A percentile compares a stretch with the other conserved stretches of the same genome.
phyloP scores from a whole-genome alignment of 2,888 invertebrate genomes.

The Nephrotoma guestfalica region DNA sequence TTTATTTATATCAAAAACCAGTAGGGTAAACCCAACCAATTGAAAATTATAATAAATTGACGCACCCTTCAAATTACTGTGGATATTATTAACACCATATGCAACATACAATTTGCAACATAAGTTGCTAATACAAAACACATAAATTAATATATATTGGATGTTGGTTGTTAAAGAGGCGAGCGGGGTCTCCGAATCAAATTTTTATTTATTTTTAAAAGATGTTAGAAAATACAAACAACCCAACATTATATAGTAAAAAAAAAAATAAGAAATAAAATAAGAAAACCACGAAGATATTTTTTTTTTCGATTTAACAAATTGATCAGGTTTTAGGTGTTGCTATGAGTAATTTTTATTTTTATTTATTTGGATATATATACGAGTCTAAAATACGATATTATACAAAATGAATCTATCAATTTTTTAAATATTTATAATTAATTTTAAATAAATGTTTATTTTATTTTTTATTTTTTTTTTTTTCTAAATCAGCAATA shows the following conservation, averaged over 20 bases:
- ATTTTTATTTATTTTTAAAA: neutral
- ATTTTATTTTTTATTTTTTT: neutral
- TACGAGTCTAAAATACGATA: neutral
- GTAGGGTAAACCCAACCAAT: neutral
- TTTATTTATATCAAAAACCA: neutral
- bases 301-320: neutral
- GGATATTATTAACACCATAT: neutral
- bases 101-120: neutral
- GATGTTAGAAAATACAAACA: neutral
- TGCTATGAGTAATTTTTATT: slow-evolving; percentile 4
- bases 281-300: neutral
- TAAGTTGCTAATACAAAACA: neutral
- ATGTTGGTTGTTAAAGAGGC: neutral
- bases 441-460: neutral
- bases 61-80: neutral
- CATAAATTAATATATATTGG: neutral
- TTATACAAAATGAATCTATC: neutral
- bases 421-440: neutral
- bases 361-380: neutral
- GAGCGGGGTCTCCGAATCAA: neutral
- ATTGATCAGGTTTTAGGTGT: slow-evolving; percentile 4
- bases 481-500: neutral
- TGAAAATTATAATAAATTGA: neutral
- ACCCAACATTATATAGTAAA: neutral
- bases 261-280: neutral